Evolutionary conservation across 2,888 invertebrate species (phyloP), one percentile per base, ranked within the genome.

Genomic region (Microchrysa polita): DNA sequence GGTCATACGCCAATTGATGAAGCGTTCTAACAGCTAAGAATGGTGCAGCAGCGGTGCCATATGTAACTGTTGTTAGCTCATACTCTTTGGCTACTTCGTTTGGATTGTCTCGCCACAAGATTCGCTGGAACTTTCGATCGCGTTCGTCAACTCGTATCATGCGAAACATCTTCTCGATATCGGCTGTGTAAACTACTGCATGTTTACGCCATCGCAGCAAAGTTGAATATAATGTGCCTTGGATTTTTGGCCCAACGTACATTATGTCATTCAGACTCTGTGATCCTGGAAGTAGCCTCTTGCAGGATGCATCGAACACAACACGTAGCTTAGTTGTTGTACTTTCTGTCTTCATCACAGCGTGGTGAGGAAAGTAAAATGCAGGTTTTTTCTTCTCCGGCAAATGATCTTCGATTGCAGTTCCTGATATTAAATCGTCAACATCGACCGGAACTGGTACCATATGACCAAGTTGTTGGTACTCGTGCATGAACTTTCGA

Each of bases 1-100:
- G 83, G 85, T 86, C 86, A 85, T 81, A 82, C 79, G 81, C 81
- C 81, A 80, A 67, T 80, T 78, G 80, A 80, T 80, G 81, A 83
- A 81, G 80, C 78, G 77, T 79, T 78, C 80, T 80, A 80, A 79
- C 79, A 80, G 79, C 78, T 77, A 80, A 83, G 86, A 86, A 81
- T 80, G 82, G 81, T 81, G 44, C 79, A 77, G 76, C 78, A 78
- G 81, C 76, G 80, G 78, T 75, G 78, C 75, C 42, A 42, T 61
- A 63, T 34, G 72, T 61, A 22, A 61, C 52, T 18, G 73, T 52
- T 20, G 34, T 44, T 34, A 48, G 23, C 80, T 82, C 81, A 40
- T 44, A 27, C 16, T 40, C n/a, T 42, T 55, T 23, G 40, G 80
- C 82, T 80, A 83, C 81, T 81, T 82, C 81, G 83, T 82, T 82